These are phyloP conservation scores for Lophotriccus pileatus DNA, from an alignment of 2,797 vertebrate genomes.

Conservation along the genomic window DNA sequence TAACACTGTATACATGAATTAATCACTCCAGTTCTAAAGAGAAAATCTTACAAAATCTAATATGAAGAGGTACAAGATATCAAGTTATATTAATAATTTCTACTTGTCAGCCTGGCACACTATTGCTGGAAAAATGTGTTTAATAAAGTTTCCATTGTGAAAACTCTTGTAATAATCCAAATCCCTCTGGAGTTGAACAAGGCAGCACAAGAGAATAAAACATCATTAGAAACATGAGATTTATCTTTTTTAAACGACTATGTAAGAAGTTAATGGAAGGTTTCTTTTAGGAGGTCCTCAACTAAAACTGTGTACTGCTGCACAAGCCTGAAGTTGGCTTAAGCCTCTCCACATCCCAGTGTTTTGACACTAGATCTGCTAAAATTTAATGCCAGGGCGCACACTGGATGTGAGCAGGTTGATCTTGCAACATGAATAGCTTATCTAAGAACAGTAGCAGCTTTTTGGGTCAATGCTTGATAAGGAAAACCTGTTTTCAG, in stretches of 20 bases:
- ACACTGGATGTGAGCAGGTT: neutral
- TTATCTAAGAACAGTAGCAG: neutral
- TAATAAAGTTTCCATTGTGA: neutral
- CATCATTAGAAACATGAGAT: accelerated
- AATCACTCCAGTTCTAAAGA: neutral
- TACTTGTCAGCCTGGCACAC: neutral
- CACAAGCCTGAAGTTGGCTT: neutral
- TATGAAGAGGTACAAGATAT: neutral
- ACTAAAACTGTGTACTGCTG: neutral
- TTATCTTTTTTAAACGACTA: neutral
- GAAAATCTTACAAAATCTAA: neutral
- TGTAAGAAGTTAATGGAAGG: neutral
- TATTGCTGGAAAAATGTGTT: neutral
- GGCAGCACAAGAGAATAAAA: neutral
- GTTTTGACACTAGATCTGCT: neutral
- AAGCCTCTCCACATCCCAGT: neutral
- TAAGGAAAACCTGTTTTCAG: neutral
- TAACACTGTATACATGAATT: neutral
- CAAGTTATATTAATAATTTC: neutral
- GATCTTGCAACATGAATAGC: neutral
- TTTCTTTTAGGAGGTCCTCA: neutral
- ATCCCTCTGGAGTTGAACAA: neutral
- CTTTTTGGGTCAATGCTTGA: neutral
- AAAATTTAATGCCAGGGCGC: neutral
- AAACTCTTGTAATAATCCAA: neutral